These are phyloP conservation scores for Alaudala cheleensis DNA, from an alignment of 2,113 vertebrate genomes.

Conservation along the genomic window DNA sequence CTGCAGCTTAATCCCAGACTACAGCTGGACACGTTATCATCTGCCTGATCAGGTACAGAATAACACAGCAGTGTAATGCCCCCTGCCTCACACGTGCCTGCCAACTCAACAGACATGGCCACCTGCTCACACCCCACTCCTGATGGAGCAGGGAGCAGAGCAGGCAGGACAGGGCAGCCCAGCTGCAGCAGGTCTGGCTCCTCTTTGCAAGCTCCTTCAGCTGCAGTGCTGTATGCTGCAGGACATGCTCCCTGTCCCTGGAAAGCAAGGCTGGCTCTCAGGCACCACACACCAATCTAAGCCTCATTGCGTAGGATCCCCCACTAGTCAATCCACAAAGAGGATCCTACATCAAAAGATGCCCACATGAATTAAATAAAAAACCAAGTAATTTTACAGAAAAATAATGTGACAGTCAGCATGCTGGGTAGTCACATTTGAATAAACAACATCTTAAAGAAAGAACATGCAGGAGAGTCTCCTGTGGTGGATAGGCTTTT, in stretches of 20 bases:
- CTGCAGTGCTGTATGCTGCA: accelerated
- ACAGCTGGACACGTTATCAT: neutral
- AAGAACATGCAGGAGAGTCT: neutral
- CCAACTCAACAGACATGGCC: accelerated
- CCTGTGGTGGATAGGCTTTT: neutral
- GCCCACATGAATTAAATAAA: neutral
- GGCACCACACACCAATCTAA: accelerated
- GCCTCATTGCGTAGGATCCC: neutral
- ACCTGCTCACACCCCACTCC: neutral
- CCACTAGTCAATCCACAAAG: neutral
- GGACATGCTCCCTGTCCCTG: neutral
- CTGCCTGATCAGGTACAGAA: neutral
- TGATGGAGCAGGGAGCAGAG: neutral
- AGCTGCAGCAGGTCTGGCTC: neutral
- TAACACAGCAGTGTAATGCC: neutral
- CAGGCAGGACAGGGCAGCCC: neutral
- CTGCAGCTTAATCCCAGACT: neutral
- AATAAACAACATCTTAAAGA: neutral
- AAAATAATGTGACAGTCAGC: neutral
- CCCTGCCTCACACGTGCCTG: accelerated
- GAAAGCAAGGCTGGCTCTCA: neutral
- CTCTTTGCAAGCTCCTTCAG: neutral
- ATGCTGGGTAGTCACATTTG: neutral
- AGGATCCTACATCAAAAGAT: neutral
- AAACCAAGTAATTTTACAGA: neutral